Base-by-base conservation (phyloP, 2,888 invertebrate genomes). In the Diarsia rubi region DNA sequence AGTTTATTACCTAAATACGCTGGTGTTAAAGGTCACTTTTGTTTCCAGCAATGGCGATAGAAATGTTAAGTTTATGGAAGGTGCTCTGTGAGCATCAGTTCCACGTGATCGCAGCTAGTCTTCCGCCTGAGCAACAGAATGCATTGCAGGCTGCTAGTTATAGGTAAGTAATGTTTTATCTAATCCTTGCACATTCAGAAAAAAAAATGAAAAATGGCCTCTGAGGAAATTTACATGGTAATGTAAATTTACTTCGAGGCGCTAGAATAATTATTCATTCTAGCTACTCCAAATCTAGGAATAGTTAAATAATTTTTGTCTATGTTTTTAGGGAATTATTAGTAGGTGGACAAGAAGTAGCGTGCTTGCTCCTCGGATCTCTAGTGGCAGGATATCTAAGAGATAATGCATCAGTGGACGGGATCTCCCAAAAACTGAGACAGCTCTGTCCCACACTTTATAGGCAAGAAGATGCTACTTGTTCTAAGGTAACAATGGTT, bases 361-460 rank as follows among this genome's bases (percentile, higher is more conserved):
- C 96, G 2, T 95, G 96, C 52, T 94, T 98, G 78, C 96, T 99
- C 27, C 98, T 99, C 37, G 98, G 98, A 54, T 97, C 98, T 66
- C 95, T 99, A 21, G 98, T 99, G 69, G 98, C 98, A 86, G 98
- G 98, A 76, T 99, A 99, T 94, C 97, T 99, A 27, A 98, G 98
- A 74, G 99, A 99, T 92, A 99, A 99, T 92, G 99, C 99, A 0
- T 98, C 99, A 1, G 99, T 99, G 3, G 99, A 99, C 91, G 98
- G 98, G 1, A 98, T 99, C 80, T 99, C 99, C 78, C 97, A 97
- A 42, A 98, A 98, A 90, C 95, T 99, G 72, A 97, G 99, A 65
- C 98, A 99, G 88, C 97, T 99, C 2, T 99, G 99, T 90, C 99
- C 99, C 0, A 98, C 98, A 86, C 97, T 99, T 44, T 99, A 99